Evolutionary conservation across 2,113 vertebrate species (phyloP).

Genomic region (Podiceps cristatus): DNA sequence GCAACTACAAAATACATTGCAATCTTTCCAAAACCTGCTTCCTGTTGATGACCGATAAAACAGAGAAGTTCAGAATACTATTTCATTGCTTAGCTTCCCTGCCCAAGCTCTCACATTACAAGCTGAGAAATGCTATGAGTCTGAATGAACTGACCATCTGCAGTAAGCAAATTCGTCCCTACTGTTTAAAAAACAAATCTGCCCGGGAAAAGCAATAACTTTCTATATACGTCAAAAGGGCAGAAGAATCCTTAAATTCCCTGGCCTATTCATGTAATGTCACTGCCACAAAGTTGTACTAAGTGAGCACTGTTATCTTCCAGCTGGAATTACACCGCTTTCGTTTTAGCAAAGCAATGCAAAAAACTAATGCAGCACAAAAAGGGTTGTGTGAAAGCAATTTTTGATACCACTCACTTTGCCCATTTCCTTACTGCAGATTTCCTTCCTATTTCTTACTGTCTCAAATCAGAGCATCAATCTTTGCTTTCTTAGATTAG

Average conservation of each 20-base stretch:
- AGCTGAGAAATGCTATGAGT: not conserved
- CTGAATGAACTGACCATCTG: not conserved
- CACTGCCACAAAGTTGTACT: not conserved
- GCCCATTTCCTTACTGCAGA: not conserved
- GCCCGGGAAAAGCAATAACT: not conserved
- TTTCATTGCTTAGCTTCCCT: not conserved
- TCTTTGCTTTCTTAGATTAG: not conserved
- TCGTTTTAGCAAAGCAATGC: not conserved
- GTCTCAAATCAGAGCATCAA: not conserved
- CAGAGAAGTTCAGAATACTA: not conserved
- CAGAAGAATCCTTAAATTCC: not conserved
- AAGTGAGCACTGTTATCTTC: not conserved
- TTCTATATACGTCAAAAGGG: not conserved
- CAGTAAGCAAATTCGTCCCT: not conserved
- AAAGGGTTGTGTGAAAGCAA: not conserved
- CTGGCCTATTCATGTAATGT: not conserved
- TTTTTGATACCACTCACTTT: not conserved
- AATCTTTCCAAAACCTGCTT: conserved; percentile 11
- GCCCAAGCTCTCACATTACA: not conserved
- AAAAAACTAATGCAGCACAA: not conserved
- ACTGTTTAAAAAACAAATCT: not conserved
- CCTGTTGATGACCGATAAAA: not conserved
- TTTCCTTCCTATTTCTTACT: not conserved
- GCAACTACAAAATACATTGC: not conserved
- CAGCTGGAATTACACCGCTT: not conserved